These are phyloP conservation scores for Esox lucius DNA, from an alignment of 2,797 vertebrate species.

Conservation along the genomic window DNA sequence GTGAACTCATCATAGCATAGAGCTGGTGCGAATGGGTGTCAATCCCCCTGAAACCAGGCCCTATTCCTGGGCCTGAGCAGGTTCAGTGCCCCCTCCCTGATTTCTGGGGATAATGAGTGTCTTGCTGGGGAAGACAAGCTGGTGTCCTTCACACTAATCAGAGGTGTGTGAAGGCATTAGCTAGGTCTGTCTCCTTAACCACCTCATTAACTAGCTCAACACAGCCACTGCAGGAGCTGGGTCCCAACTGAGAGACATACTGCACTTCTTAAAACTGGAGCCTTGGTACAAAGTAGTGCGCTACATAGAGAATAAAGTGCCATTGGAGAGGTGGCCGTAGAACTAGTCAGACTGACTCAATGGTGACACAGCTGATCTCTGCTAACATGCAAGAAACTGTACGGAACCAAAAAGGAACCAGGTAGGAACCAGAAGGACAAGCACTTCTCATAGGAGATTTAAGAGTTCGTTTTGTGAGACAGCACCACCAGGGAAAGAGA, in stretches of 20 bases:
- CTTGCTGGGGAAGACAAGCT: constrained; percentile 39
- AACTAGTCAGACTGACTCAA: not conserved
- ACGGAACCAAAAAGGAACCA: not conserved
- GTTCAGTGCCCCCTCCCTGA: not conserved
- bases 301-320: not conserved
- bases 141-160: constrained; percentile 74
- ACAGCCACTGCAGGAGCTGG: not conserved
- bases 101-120: constrained; percentile 63
- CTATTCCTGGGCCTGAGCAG: not conserved
- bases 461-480: constrained; percentile 7
- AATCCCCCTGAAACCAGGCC: not conserved
- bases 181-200: constrained; percentile 49
- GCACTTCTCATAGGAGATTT: not conserved
- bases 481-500: constrained; percentile 14
- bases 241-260: too few species aligned
- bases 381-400: not conserved
- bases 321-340: not conserved
- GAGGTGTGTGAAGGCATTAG: constrained; percentile 69
- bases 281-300: not conserved
- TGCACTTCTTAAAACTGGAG: not conserved
- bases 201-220: constrained; percentile 70
- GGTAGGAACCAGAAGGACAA: not conserved
- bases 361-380: not conserved
- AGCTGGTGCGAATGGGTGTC: not conserved
- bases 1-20: not conserved